Evolutionary conservation across 2,113 vertebrate species (phyloP).

Genomic region (Brienomyrus brachyistius): DNA sequence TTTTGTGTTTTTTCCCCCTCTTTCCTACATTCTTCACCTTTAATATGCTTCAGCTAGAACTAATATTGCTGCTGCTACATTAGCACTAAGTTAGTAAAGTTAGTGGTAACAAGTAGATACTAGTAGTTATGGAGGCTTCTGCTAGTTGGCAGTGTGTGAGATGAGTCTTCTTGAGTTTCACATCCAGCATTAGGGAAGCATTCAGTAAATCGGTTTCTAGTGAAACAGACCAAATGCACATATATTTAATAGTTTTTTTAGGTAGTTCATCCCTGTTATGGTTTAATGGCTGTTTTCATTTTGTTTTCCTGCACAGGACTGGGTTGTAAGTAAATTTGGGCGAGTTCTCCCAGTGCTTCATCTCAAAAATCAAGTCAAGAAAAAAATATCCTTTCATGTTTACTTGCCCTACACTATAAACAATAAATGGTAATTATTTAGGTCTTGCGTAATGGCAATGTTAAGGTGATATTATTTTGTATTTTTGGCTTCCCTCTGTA

Average conservation of each 20-base stretch:
- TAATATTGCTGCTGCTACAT: neutral
- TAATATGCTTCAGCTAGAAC: neutral
- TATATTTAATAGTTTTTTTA: neutral
- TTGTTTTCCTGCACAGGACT: slow-evolving; percentile 66
- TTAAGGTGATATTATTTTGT: neutral
- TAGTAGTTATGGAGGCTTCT: neutral
- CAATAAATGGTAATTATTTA: neutral
- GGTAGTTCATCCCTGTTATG: neutral
- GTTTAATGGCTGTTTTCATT: neutral
- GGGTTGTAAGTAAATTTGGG: slow-evolving; percentile 95
- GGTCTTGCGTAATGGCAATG: neutral
- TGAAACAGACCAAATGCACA: neutral
- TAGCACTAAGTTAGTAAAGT: neutral
- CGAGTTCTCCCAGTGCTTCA: slow-evolving; percentile 85
- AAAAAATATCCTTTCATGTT: slow-evolving; percentile 75
- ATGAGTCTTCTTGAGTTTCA: neutral
- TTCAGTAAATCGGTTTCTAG: neutral
- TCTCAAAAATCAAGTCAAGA: slow-evolving; percentile 63
- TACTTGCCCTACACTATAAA: neutral
- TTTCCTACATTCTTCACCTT: neutral
- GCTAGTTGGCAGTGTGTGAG: neutral
- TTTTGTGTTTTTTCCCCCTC: slow-evolving; percentile 1
- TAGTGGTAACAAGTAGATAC: neutral
- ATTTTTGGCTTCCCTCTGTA: neutral
- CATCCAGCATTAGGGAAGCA: neutral